Base-by-base conservation (phyloP, 1,140 invertebrate genomes). In the Drosophila baimaii region DNA sequence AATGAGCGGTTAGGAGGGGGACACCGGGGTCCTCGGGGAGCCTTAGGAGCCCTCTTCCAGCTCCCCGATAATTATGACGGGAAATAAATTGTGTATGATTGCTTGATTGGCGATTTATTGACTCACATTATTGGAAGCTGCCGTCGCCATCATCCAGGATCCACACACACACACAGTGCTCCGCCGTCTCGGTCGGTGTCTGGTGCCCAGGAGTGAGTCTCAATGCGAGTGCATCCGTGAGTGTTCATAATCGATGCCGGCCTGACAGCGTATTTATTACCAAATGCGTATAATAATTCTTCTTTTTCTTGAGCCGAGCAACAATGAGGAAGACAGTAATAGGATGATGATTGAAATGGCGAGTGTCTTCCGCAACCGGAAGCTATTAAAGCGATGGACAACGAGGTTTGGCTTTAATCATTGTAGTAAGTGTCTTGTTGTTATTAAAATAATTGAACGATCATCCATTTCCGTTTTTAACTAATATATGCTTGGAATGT, bases 41-140 rank as follows among this genome's bases (percentile, higher is more conserved):
- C 49, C 68, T 39, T 31, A 13, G 8, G 51, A 58, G 27, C 49
- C 19, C 74, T 76, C 47, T 47, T 54, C 61, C 62, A 77, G 62
- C 63, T 77, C 71, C 65, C 85, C 70, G 79, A 91, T 91, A 91
- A 91, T 91, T 91, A 91, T 90, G 89, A 90, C 79, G 79, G 89
- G 78, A 91, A 89, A 91, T 91, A 91, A 91, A 91, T 91, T 91
- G 80, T 91, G 81, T 82, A 82, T 91, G 89, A 91, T 91, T 89
- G 89, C 89, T 91, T 91, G 83, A 91, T 91, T 90, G 89, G 81
- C 89, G 84, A 90, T 91, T 91, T 91, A 91, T 91, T 91, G 89
- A 91, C 89, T 90, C 86, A 88, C 77, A 90, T 90, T 89, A 89
- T 89, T 89, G 85, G 84, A 58, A 88, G 84, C 84, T 89, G 83